Base-by-base conservation (phyloP, 2,888 invertebrate species). In the Epiblema foenella region DNA sequence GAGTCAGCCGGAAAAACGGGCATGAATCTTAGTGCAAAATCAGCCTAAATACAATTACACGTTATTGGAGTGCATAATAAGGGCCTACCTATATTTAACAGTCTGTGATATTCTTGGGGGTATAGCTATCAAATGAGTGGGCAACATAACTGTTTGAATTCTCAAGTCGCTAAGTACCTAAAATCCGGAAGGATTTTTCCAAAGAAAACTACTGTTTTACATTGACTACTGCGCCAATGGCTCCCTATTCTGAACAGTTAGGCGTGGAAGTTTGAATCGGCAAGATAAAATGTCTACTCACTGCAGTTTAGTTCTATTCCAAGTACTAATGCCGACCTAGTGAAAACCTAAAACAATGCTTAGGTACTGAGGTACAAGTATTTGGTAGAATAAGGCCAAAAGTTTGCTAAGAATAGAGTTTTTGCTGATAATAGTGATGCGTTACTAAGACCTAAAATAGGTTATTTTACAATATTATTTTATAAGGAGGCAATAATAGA, bases 201-300 rank as follows among this genome's bases (percentile, higher is more conserved):
- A 15, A 39, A 60, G 0, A 12, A 37, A 29, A n/a, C 9, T 51
- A 67, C 67, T 67, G 58, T 62, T 62, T 20, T 10, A 39, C 62
- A 60, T 2, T 7, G 39, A 5, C 7, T 56, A 71, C 67, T 67
- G 62, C 24, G 60, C 29, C 18, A 42, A n/a, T 18, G 24, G 59
- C 33, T 65, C 54, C 60, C 66, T 62, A 57, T 67, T 56, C 62
- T 17, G 70, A 65, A 60, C 33, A 62, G 42, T 51, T 64, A 56
- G 67, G 62, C 57, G 67, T 49, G 49, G 51, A 66, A 71, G 71
- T 71, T 71, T 71, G 71, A 79, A 79, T 79, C 78, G 80, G 79
- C 76, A 75, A 80, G 76, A 78, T 69, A 73, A 75, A 76, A 75
- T 33, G 70, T 56, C 56, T 54, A 52, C 54, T 62, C 49, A 51